These are phyloP conservation scores for Sepiola atlantica DNA, from an alignment of 2,888 invertebrate genomes.

Conservation along the genomic window DNA sequence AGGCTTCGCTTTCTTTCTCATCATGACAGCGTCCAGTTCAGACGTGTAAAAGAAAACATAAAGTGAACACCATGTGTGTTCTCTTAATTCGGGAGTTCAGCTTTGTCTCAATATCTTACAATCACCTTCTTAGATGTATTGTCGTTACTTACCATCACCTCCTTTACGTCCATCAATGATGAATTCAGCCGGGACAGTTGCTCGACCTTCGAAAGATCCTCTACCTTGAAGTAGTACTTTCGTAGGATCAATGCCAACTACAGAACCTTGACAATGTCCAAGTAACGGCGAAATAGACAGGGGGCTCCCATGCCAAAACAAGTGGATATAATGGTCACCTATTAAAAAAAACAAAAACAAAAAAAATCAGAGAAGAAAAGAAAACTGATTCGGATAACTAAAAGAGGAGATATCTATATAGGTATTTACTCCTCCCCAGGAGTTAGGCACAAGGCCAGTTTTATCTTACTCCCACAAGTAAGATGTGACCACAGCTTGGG, in stretches of 20 bases:
- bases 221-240: slow-evolving; percentile 83
- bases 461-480: too few species aligned
- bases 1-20: too few species aligned
- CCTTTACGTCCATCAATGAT: slow-evolving; percentile 89
- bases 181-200: slow-evolving; percentile 93
- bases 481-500: too few species aligned
- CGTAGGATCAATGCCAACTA: slow-evolving; percentile 67
- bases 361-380: background rate
- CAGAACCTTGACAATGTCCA: slow-evolving; percentile 72
- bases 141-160: slow-evolving; percentile 78
- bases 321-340: slow-evolving; percentile 85
- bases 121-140: background rate
- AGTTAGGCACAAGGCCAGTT: too few species aligned
- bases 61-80: too few species aligned
- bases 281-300: slow-evolving; percentile 84
- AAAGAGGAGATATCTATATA: background rate
- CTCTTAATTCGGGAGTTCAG: too few species aligned
- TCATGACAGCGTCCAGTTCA: too few species aligned
- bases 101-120: too few species aligned
- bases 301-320: slow-evolving; percentile 85
- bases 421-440: too few species aligned
- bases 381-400: background rate
- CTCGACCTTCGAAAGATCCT: slow-evolving; percentile 91
- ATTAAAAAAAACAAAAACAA: slow-evolving; percentile 62
- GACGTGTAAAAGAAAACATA: too few species aligned